Base-by-base conservation (phyloP, 1,140 invertebrate genomes). In the Platyscapa corneri region DNA sequence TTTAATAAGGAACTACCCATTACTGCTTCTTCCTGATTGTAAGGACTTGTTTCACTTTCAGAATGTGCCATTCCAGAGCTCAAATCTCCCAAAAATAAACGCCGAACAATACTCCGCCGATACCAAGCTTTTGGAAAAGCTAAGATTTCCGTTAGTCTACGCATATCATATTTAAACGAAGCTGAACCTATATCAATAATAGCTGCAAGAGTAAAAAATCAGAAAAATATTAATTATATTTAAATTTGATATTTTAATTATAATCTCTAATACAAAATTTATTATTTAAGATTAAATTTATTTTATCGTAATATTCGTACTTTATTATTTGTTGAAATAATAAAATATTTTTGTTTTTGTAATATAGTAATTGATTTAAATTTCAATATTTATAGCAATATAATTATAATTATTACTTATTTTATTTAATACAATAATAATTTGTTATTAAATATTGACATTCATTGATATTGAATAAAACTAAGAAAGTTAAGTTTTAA, bases 81-180 rank as follows among this genome's bases (percentile, higher is more conserved):
- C 12, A 97, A 92, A 93, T 99, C 98, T 27, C 98, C 98, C 20
- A 99, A 94, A 92, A 99, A 99, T 86, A 99, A 94, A 82, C 98
- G 93, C 32, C 98, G 94, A 34, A 99, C 98, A 86, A 99, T 98
- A 86, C 97, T 97, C 30, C 98, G 95, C 37, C 98, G 94, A 91
- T 99, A 99, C 99, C 99, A 99, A 7, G 99, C 98, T 93, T 99
- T 99, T 0, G 99, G 99, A 91, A 99, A 99, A 10, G 98, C 98
- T 64, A 99, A 93, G 88, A 99, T 99, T 94, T 99, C 99, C 0
- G 97, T 98, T 83, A 99, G 92, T n/a, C 99, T 95, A 79, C 99
- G 95, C 98, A 99, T 99, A 91, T 99, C 99, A 92, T 99, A 99
- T 90, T 99, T 99, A 92, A 99, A 99, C 34, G 97, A 98, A 37